These are phyloP conservation scores for Vanessa cardui DNA, from an alignment of 2,888 invertebrate genomes.

Conservation along the genomic window DNA sequence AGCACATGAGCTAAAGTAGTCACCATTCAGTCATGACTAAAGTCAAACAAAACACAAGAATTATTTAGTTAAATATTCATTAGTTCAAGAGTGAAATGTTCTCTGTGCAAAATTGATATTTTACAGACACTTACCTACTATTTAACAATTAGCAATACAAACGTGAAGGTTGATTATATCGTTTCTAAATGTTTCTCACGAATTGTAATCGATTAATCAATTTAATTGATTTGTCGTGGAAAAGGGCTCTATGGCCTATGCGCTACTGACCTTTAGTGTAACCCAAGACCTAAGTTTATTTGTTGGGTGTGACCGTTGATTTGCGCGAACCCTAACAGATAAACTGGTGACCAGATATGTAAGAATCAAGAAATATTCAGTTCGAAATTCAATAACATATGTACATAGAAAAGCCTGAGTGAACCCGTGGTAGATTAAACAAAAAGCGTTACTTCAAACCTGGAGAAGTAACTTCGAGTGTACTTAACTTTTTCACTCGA, in stretches of 20 bases:
- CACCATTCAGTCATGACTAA: neutral
- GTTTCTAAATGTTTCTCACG: conserved; percentile 23
- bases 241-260: conserved; percentile 8
- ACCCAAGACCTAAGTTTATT: neutral
- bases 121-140: neutral
- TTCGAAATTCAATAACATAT: too few species aligned
- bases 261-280: conserved; percentile 25
- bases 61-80: neutral
- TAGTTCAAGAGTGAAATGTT: too few species aligned
- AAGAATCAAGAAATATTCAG: too few species aligned
- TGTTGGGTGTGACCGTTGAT: neutral
- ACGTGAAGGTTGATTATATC: conserved; percentile 17
- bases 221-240: conserved; percentile 23
- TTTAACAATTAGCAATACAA: conserved; percentile 15
- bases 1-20: neutral
- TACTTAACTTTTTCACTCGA: too few species aligned
- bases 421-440: too few species aligned
- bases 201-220: conserved; percentile 15
- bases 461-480: too few species aligned
- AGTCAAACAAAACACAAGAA: neutral
- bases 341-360: too few species aligned
- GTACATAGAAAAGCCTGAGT: too few species aligned
- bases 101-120: neutral
- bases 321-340: too few species aligned
- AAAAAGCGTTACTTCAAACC: too few species aligned